These are phyloP conservation scores for Spodoptera littoralis DNA, from an alignment of 2,888 invertebrate genomes.

Conservation along the genomic window DNA sequence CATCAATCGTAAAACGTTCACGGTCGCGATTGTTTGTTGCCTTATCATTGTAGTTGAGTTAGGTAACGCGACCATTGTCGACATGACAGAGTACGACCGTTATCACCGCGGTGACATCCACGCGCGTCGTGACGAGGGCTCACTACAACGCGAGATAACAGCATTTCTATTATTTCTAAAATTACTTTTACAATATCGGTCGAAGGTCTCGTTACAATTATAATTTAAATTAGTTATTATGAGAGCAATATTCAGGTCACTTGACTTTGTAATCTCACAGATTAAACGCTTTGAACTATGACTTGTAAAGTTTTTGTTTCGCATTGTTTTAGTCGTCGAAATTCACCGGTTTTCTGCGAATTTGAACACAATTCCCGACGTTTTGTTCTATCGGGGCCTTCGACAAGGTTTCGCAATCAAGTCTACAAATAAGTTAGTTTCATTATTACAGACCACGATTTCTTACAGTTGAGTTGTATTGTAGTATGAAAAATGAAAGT, in stretches of 20 bases:
- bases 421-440: conserved; percentile 22
- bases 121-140: conserved; percentile 75
- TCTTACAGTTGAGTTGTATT: conserved; percentile 24
- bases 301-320: conserved; percentile 26
- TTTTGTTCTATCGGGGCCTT: conserved; percentile 28
- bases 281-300: conserved; percentile 18
- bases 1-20: conserved; percentile 53
- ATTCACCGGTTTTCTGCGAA: conserved; percentile 28
- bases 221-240: conserved; percentile 36
- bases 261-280: conserved; percentile 23
- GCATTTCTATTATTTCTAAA: conserved; percentile 56
- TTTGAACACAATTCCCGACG: conserved; percentile 29
- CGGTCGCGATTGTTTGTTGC: conserved; percentile 48
- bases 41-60: conserved; percentile 66
- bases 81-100: conserved; percentile 64
- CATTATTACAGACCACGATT: conserved; percentile 39
- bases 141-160: conserved; percentile 60
- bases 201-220: conserved; percentile 40
- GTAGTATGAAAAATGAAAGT: conserved; percentile 54
- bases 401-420: conserved; percentile 19
- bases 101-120: conserved; percentile 72
- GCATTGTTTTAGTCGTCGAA: conserved; percentile 22
- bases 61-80: conserved; percentile 68
- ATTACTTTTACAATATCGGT: conserved; percentile 49
- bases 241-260: conserved; percentile 11